These are phyloP conservation scores for Axinella damicornis DNA, from an alignment of 37 sponge, comb jelly and placozoan genomes.

Conservation along the genomic window DNA sequence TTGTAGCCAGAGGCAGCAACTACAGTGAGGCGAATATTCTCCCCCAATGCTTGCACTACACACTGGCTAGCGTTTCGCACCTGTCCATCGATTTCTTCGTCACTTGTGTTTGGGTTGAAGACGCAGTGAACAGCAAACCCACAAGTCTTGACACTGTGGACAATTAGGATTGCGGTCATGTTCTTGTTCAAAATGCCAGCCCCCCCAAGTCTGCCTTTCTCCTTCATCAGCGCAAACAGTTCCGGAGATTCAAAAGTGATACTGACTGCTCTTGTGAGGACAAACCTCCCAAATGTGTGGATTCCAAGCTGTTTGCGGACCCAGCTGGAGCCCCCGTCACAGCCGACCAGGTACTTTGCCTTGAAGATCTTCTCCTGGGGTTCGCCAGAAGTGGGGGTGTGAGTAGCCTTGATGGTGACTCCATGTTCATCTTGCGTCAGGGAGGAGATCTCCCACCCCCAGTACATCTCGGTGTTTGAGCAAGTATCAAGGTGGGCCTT, in stretches of 20 bases:
- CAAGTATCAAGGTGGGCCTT: conserved; percentile 49
- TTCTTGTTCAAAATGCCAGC: neutral
- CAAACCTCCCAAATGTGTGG: conserved; percentile 71
- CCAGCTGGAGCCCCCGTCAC: conserved; percentile 76
- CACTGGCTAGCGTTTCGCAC: conserved; percentile 17
- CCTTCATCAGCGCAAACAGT: conserved; percentile 17
- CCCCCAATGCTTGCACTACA: conserved; percentile 9
- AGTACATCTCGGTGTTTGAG: conserved; percentile 26
- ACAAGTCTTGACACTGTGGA: conserved; percentile 31
- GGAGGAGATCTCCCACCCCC: conserved; percentile 53
- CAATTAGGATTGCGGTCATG: conserved; percentile 7
- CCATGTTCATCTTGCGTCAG: conserved; percentile 67
- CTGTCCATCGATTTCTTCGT: conserved; percentile 32
- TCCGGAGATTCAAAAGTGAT: conserved; percentile 65
- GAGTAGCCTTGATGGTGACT: conserved; percentile 25
- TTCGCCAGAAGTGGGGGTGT: neutral
- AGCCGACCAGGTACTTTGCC: conserved; percentile 62
- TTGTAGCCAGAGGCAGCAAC: conserved; percentile 54
- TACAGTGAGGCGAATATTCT: conserved; percentile 36
- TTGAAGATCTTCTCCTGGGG: conserved; percentile 33
- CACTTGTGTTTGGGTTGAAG: conserved; percentile 14
- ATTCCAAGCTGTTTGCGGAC: conserved; percentile 57
- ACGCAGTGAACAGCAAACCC: conserved; percentile 39
- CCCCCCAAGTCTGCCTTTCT: conserved; percentile 19
- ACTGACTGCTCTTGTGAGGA: conserved; percentile 56